Evolutionary conservation across 2,888 invertebrate species (phyloP), one percentile per base, ranked within the genome.

Genomic region (Trichacis sp.): DNA sequence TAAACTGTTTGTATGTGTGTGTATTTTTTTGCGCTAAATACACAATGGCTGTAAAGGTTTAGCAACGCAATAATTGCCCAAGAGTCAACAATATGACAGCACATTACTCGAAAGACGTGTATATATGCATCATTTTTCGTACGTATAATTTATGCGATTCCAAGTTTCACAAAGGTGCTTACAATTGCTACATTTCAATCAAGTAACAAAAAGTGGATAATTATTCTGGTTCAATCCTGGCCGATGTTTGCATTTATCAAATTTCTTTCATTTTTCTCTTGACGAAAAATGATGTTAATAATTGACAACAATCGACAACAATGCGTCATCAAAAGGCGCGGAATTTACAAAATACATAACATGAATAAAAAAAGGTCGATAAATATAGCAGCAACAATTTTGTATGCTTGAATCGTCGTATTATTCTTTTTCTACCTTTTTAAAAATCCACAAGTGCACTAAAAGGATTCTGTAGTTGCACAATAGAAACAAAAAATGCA

Each of bases 91-190:
- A 14, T 29, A 55, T 71, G 75, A 70, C 51, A n/a, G n/a, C n/a
- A n/a, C n/a, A n/a, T n/a, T n/a, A n/a, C n/a, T n/a, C n/a, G n/a
- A n/a, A n/a, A n/a, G n/a, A n/a, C n/a, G n/a, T 62, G 73, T 73
- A 73, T 76, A 77, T 76, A 75, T 78, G 78, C 76, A 79, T 71
- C 73, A 70, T 69, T 72, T 69, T 70, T 74, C 73, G 73, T 66
- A 66, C 57, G 58, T 64, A 36, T 70, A 57, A 40, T 54, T 15
- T 42, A 14, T 30, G 30, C 42, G 18, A 33, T 33, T 49, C 45
- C n/a, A 55, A 55, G 54, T 50, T 48, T 42, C 54, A 38, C 50
- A 36, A 53, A 54, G 60, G 45, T 49, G 4, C 11, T 42, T 42
- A 42, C 15, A 14, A 42, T 42, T 42, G 8, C 11, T 36, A 6